Base-by-base conservation (phyloP, 1,140 invertebrate species). In the Helicorthomorpha holstii region DNA sequence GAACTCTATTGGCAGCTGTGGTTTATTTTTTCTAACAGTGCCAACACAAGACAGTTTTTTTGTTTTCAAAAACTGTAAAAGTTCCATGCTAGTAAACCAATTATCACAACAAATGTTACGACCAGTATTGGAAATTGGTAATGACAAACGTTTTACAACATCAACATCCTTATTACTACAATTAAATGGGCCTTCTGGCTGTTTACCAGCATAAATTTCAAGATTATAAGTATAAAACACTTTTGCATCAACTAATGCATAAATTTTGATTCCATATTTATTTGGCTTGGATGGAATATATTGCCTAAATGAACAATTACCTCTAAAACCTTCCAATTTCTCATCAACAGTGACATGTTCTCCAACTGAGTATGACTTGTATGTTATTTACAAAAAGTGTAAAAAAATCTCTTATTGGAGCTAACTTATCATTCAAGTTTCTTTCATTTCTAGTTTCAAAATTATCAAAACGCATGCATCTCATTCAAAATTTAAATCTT, bases 231-330 rank as follows among this genome's bases (percentile, higher is more conserved):
- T 27, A 29, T 58, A 58, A 38, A 27, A 48, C 4, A 34, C 48
- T 50, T 34, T 27, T 3, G 44, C n/a, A 48, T 57, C 55, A 38
- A 42, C 46, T 16, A 58, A 23, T 22, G 53, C 54, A 49, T 45
- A 64, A 27, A 62, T 50, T 52, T 61, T 61, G 42, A 63, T 55
- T 1, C 58, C 63, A 51, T 59, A 64, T 48, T 55, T 56, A 43
- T 38, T 38, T 2, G 59, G 56, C 51, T 59, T 63, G 2, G 50
- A 48, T 24, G 59, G 58, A 16, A 64, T 58, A 47, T 55, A 55
- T 22, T 54, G 49, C n/a, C 53, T 14, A 25, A 55, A 53, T 23
- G 14, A 1, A 42, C 54, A 52, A 4, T 38, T 2, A 16, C 54
- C 53, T 19, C 29, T 10, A 51, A 52, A 57, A 7, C 27, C 19